Evolutionary conservation across 35 echinoderm and acorn worm species (phyloP).

Genomic region (Apostichopus parvimensis): DNA sequence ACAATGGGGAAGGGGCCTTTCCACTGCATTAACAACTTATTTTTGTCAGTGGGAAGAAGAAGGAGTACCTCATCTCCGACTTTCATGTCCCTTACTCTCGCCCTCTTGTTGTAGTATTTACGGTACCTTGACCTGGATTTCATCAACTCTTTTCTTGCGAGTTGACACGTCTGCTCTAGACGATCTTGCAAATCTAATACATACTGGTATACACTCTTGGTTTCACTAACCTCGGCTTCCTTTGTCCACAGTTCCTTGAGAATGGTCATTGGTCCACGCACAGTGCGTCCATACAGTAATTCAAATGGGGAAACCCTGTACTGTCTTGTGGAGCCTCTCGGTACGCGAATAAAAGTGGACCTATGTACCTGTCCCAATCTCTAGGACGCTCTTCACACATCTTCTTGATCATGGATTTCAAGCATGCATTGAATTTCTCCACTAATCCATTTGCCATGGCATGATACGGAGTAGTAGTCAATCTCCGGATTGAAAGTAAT

Average conservation of each 20-base stretch:
- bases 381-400: conserved; percentile 63
- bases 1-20: conserved; percentile 48
- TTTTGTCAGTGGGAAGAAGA: conserved; percentile 63
- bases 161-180: conserved; percentile 62
- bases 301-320: conserved; percentile 29
- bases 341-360: background rate
- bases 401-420: conserved; percentile 63
- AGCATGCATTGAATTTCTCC: conserved; percentile 58
- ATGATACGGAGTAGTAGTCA: conserved; percentile 72
- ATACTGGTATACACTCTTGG: conserved; percentile 65
- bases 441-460: conserved; percentile 64
- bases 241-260: conserved; percentile 59
- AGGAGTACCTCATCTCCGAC: conserved; percentile 71
- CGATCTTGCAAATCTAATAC: background rate
- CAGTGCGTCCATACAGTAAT: conserved; percentile 56
- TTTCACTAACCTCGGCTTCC: too few species aligned
- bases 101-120: conserved; percentile 55
- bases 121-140: conserved; percentile 37
- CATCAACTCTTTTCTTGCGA: conserved; percentile 44
- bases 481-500: conserved; percentile 50
- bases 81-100: conserved; percentile 32
- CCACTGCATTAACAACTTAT: conserved; percentile 77
- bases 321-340: too few species aligned
- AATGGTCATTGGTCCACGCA: conserved; percentile 65
- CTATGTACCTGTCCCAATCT: conserved; percentile 24